Conservation (phyloP, 2,888 invertebrate genomes). For the Ellobium chinense region DNA sequence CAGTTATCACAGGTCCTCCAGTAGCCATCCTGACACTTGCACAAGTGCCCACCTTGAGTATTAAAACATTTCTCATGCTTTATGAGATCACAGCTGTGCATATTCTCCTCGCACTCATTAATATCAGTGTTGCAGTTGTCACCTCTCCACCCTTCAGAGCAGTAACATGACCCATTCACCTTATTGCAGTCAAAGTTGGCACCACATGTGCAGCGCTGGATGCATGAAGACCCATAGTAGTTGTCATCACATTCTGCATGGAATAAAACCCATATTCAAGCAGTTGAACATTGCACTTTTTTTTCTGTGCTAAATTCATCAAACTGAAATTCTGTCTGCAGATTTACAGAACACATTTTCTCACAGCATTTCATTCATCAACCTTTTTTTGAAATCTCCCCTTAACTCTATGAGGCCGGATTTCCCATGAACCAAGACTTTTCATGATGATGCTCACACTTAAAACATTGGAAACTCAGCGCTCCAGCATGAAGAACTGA, state of each 20-base stretch:
- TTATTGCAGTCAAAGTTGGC: constrained; percentile 1
- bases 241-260: constrained; percentile 25
- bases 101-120: not conserved
- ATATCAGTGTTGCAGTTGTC: constrained; percentile 9
- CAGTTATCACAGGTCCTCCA: not conserved
- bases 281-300: too few species aligned
- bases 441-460: too few species aligned
- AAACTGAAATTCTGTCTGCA: too few species aligned
- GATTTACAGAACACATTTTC: too few species aligned
- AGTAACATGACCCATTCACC: constrained; percentile 4
- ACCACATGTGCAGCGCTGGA: not conserved
- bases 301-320: too few species aligned
- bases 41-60: constrained; percentile 5
- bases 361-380: too few species aligned
- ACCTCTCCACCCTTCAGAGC: not conserved
- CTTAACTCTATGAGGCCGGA: too few species aligned
- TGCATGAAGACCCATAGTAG: not conserved
- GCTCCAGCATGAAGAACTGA: too few species aligned
- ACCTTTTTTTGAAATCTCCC: too few species aligned
- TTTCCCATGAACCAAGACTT: too few species aligned
- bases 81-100: not conserved
- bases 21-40: constrained; percentile 12
- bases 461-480: too few species aligned
- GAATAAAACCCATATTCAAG: too few species aligned
- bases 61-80: constrained; percentile 25